Evolutionary conservation across 2,113 vertebrate genomes (phyloP).

Genomic region (Chrysemys picta): DNA sequence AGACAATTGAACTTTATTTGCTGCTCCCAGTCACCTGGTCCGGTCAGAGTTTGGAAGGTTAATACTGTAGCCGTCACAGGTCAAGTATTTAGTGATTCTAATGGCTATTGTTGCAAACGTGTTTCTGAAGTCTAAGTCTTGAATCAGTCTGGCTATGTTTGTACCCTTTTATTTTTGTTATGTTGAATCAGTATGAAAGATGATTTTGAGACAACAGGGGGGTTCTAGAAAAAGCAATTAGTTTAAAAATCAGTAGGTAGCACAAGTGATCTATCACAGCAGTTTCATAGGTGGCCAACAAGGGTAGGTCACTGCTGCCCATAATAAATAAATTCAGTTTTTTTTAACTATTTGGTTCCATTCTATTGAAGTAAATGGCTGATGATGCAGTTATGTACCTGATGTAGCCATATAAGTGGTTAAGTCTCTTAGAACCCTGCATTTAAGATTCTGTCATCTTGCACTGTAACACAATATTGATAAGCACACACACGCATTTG

Average conservation of each 20-base stretch:
- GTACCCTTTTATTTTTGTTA: not conserved
- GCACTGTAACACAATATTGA: not conserved
- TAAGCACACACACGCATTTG: not conserved
- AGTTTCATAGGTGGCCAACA: not conserved
- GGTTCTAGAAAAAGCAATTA: not conserved
- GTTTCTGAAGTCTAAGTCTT: not conserved
- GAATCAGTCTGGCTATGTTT: not conserved
- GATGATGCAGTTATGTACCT: not conserved
- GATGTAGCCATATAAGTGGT: not conserved
- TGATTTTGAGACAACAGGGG: not conserved
- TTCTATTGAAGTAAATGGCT: not conserved
- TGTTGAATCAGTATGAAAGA: not conserved
- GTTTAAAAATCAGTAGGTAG: not conserved
- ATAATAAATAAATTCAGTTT: not conserved
- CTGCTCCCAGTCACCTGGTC: not conserved
- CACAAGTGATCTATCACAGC: not conserved
- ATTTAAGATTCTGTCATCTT: not conserved
- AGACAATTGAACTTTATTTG: not conserved
- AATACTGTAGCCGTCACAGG: not conserved
- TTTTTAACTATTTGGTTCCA: not conserved
- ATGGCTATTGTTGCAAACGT: not conserved
- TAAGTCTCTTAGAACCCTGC: too few relatives aligned
- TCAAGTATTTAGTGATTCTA: not conserved
- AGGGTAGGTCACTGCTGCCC: not conserved
- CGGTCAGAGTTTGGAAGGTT: not conserved